A percentile compares a stretch with the other conserved stretches of the same genome.
phyloP scores from a whole-genome alignment of 2,797 vertebrate genomes.

The Sarcophilus harrisii region DNA sequence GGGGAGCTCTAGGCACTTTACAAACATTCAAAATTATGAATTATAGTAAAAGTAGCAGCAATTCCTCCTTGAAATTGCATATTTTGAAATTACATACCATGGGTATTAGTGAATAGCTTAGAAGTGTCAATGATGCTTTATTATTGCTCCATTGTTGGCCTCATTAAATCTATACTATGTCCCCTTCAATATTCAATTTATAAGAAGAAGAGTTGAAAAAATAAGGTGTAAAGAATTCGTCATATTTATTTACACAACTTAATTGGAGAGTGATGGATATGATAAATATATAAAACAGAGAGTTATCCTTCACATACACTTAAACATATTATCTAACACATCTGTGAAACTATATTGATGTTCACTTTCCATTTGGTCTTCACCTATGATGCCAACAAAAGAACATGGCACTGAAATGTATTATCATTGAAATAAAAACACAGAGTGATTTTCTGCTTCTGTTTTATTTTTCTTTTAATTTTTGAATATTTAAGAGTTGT shows the following conservation, averaged over 20 bases:
- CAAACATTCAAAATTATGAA: neutral
- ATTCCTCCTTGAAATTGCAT: constrained; percentile 20
- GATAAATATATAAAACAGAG: constrained; percentile 1
- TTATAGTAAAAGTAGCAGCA: neutral
- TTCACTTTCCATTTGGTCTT: constrained; percentile 78
- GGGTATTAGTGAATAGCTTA: neutral
- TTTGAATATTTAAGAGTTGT: constrained; percentile 39
- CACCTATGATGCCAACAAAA: constrained; percentile 68
- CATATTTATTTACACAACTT: constrained; percentile 45
- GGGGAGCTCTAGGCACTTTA: constrained; percentile 20
- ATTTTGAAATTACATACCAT: neutral
- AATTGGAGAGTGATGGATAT: neutral
- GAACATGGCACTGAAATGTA: constrained; percentile 62
- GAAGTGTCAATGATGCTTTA: neutral
- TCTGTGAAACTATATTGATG: constrained; percentile 51
- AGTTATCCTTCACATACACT: constrained; percentile 25
- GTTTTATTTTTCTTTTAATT: constrained; percentile 21
- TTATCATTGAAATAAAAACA: constrained; percentile 74
- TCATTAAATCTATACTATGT: neutral
- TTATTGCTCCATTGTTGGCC: neutral
- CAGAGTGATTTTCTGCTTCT: constrained; percentile 67
- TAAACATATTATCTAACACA: neutral
- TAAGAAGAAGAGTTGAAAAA: constrained; percentile 24
- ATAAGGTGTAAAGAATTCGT: neutral
- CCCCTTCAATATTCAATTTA: neutral